Conservation (phyloP, 2,888 invertebrate species). For the Limnephilus lunatus region DNA sequence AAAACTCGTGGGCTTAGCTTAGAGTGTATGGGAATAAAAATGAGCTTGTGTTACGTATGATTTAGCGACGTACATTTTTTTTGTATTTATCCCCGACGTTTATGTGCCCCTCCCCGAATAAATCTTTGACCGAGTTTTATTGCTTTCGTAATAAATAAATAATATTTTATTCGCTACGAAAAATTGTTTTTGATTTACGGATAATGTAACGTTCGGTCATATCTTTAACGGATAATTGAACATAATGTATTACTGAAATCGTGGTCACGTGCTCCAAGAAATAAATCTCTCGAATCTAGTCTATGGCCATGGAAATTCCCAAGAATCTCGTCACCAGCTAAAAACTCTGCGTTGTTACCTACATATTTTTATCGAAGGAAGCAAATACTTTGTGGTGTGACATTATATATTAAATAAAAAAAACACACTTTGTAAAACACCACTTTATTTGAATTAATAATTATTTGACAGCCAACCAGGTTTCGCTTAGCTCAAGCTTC, state of each 20-base stretch:
- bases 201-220: constrained; percentile 40
- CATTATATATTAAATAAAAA: too few species aligned
- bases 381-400: too few species aligned
- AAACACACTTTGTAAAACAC: too few species aligned
- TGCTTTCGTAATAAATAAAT: constrained; percentile 62
- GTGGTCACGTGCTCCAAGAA: neutral
- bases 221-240: constrained; percentile 42
- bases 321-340: neutral
- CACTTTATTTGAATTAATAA: too few species aligned
- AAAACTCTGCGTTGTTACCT: neutral
- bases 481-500: too few species aligned
- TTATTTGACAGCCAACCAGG: too few species aligned
- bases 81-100: constrained; percentile 60
- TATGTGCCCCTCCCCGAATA: constrained; percentile 57
- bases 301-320: neutral
- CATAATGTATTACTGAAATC: neutral
- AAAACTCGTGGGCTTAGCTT: constrained; percentile 21
- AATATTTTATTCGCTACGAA: constrained; percentile 64
- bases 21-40: constrained; percentile 35
- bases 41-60: constrained; percentile 44
- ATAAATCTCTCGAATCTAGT: neutral
- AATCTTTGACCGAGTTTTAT: constrained; percentile 62
- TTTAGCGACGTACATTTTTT: constrained; percentile 54
- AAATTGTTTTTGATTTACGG: constrained; percentile 58
- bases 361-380: neutral